Conservation (phyloP, 2,797 vertebrate species). For the Gouania willdenowi region DNA sequence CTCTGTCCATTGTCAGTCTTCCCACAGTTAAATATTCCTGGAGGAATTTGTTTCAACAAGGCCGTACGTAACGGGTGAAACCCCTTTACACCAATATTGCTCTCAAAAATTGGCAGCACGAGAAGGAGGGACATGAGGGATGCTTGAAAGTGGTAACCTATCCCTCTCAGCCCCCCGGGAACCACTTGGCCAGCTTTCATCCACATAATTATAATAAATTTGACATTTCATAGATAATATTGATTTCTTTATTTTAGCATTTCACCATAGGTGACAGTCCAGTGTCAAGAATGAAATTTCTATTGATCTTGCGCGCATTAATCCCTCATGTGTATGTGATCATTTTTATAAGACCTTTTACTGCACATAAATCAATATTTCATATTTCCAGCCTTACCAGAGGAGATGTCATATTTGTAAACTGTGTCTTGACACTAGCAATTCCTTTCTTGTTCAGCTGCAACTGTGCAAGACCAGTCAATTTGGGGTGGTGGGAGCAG, state of each 20-base stretch:
- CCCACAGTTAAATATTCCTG: conserved; percentile 94
- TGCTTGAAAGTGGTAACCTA: conserved; percentile 97
- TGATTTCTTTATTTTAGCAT: conserved; percentile 99
- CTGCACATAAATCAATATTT: conserved; percentile 99
- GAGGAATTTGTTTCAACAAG: conserved; percentile 94
- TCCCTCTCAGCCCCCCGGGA: conserved; percentile 97
- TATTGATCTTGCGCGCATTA: conserved; percentile 99
- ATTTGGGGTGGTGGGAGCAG: conserved; percentile 91
- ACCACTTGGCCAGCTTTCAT: conserved; percentile 99
- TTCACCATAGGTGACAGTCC: conserved; percentile 99
- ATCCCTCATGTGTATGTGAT: conserved; percentile 99
- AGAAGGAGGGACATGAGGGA: conserved; percentile 98
- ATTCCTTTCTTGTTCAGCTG: conserved; percentile 99
- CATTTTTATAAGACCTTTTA: conserved; percentile 99
- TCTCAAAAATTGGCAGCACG: conserved; percentile 98
- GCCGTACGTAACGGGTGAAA: conserved; percentile 91
- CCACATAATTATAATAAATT: conserved; percentile 99
- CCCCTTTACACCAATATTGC: conserved; percentile 95
- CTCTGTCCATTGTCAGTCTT: conserved; percentile 86
- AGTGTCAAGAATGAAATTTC: conserved; percentile 99
- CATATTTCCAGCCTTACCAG: conserved; percentile 99
- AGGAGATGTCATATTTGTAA: conserved; percentile 99
- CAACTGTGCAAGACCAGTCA: conserved; percentile 99
- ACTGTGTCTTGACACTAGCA: conserved; percentile 99
- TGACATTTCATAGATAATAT: conserved; percentile 99